Percentiles rank a stretch among this genome's conserved stretches.
Conservation (phyloP, 2,888 invertebrate genomes). For the Deilephila porcellus region DNA sequence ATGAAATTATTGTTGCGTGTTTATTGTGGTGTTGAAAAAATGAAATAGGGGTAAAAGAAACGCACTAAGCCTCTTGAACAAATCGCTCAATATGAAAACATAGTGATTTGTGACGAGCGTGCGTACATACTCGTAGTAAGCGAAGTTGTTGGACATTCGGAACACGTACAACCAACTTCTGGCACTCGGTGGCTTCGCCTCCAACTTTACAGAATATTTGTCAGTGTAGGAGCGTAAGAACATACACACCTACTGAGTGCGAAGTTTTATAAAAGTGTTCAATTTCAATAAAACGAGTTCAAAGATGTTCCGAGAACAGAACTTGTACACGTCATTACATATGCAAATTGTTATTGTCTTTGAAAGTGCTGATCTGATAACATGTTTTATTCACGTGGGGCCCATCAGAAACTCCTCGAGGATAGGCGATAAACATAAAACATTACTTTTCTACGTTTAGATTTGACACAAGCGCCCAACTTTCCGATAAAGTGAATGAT, state of each 20-base stretch:
- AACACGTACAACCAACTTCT: constrained; percentile 51
- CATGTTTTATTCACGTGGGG: constrained; percentile 51
- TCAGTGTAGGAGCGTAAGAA: constrained; percentile 42
- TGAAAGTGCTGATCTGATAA: constrained; percentile 41
- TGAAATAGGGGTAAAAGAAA: background rate
- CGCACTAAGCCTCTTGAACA: constrained; percentile 40
- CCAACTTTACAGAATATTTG: constrained; percentile 52
- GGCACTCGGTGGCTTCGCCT: constrained; percentile 44
- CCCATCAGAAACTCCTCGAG: constrained; percentile 37
- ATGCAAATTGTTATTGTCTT: constrained; percentile 55
- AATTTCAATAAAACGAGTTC: constrained; percentile 16
- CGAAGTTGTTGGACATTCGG: constrained; percentile 39
- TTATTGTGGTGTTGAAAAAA: background rate
- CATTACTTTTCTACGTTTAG: constrained; percentile 27
- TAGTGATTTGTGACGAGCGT: constrained; percentile 59
- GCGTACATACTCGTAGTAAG: constrained; percentile 33
- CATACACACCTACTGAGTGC: constrained; percentile 37
- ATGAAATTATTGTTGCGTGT: no score
- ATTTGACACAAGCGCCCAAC: constrained; percentile 29
- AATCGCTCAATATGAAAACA: constrained; percentile 62
- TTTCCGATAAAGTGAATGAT: constrained; percentile 43
- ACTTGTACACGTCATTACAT: constrained; percentile 39
- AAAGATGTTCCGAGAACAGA: constrained; percentile 11
- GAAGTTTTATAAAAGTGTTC: constrained; percentile 34
- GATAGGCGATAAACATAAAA: constrained; percentile 29